Conservation (phyloP, 2,888 invertebrate genomes). For the Ophioninae sp. region DNA sequence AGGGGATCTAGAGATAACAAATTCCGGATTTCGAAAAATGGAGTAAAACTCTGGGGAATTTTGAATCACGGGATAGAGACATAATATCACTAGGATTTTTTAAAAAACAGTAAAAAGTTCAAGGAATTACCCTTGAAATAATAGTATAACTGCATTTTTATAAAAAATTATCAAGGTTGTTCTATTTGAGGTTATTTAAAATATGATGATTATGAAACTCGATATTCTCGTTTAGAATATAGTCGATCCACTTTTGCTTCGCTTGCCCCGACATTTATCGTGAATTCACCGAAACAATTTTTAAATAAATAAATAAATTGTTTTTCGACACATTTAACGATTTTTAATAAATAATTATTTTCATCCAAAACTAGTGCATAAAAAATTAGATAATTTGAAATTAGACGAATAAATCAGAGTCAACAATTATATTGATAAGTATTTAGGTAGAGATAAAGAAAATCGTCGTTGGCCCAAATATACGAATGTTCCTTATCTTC, state of each 20-base stretch:
- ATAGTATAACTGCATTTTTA: not conserved
- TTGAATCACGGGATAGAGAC: no score
- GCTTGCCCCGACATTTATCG: not conserved
- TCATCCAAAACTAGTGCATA: not conserved
- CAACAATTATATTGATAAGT: not conserved
- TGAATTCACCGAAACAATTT: not conserved
- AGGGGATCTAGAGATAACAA: no score
- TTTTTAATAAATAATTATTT: not conserved
- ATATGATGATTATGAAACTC: not conserved
- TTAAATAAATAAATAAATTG: not conserved
- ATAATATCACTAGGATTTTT: no score
- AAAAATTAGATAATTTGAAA: not conserved
- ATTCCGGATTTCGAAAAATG: no score
- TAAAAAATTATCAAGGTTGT: not conserved
- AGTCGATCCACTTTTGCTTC: not conserved
- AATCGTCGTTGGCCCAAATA: not conserved
- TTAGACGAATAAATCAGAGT: not conserved
- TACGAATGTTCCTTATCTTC: not conserved
- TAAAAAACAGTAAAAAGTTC: no score
- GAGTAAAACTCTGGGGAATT: no score
- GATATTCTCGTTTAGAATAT: not conserved
- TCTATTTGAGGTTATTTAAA: not conserved
- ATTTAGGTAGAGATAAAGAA: not conserved
- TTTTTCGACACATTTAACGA: not conserved
- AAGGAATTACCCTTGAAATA: no score